phyloP scores from a whole-genome alignment of 1,140 invertebrate species.

The Phymorhynchus buccinoides region DNA sequence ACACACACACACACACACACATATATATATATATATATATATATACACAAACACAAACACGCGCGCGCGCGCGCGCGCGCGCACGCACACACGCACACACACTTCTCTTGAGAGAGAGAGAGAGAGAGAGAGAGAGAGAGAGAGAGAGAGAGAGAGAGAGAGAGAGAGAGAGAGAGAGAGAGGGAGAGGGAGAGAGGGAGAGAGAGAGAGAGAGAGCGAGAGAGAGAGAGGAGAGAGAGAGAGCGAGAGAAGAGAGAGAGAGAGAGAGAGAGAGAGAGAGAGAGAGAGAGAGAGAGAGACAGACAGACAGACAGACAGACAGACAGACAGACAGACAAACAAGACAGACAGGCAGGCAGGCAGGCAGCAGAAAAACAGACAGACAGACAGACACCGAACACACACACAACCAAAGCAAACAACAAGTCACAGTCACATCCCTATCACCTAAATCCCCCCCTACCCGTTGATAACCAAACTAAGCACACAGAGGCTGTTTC shows the following conservation, averaged over 20 bases:
- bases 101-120: too few species aligned
- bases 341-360: neutral
- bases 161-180: neutral
- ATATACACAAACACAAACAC: slow-evolving; percentile 19
- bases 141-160: neutral
- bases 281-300: too few species aligned
- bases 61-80: neutral
- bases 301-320: too few species aligned
- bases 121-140: neutral
- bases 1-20: slow-evolving; percentile 19
- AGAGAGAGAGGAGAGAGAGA: too few species aligned
- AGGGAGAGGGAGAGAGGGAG: too few species aligned
- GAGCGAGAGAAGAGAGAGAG: too few species aligned
- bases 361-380: neutral
- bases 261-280: neutral
- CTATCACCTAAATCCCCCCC: too few species aligned
- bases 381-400: neutral
- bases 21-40: neutral
- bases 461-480: too few species aligned
- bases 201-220: neutral
- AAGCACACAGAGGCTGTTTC: too few species aligned
- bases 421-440: neutral
- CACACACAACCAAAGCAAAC: slow-evolving; percentile 1
- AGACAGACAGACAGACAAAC: too few species aligned
- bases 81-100: neutral